phyloP scores from a whole-genome alignment of 2,113 vertebrate genomes.

The Indicator indicator region DNA sequence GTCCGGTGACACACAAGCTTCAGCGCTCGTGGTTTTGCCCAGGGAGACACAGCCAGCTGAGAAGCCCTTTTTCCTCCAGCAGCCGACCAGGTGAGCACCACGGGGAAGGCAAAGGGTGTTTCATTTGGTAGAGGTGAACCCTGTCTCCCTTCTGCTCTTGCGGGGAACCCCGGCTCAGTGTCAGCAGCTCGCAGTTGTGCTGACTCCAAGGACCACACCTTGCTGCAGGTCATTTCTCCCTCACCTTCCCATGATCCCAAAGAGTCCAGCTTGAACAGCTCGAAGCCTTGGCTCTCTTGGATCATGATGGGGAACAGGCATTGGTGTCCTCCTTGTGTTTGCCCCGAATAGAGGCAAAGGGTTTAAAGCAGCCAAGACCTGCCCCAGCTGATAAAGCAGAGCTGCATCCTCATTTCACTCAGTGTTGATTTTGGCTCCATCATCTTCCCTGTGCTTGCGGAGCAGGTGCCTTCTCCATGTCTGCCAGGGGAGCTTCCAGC shows the following conservation, averaged over 20 bases:
- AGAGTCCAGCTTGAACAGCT: neutral
- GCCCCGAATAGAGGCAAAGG: neutral
- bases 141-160: neutral
- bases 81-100: constrained; percentile 87
- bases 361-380: neutral
- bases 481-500: constrained; percentile 14
- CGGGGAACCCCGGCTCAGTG: neutral
- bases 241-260: neutral
- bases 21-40: constrained; percentile 87
- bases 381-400: neutral
- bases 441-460: constrained; percentile 12
- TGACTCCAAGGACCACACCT: rapidly evolving
- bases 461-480: neutral
- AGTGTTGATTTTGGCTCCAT: neutral
- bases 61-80: constrained; percentile 77
- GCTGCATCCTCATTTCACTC: neutral
- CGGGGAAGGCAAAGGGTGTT: neutral
- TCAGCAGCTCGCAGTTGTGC: rapidly evolving
- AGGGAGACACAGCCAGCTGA: constrained; percentile 88
- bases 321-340: neutral
- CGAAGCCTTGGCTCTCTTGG: neutral
- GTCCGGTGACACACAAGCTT: constrained; percentile 68
- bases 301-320: neutral
- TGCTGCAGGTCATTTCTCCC: neutral
- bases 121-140: neutral